Conservation (phyloP, 2,888 invertebrate genomes). For the Drosophila meridiana region DNA sequence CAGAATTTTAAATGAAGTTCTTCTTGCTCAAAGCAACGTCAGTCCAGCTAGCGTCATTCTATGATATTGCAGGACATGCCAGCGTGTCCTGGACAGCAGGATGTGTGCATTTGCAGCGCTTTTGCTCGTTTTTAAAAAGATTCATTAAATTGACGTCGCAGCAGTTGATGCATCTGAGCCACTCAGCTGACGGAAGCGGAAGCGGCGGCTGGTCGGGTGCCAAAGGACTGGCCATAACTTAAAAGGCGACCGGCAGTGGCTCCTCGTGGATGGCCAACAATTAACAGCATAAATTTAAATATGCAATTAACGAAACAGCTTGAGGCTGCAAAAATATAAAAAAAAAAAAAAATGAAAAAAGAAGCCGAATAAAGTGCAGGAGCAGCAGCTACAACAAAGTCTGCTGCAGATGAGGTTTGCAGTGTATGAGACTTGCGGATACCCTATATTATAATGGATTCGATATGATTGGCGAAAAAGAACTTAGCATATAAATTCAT, state of each 20-base stretch:
- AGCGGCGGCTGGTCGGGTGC: background rate
- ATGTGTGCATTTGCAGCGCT: conserved; percentile 22
- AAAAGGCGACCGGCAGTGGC: conserved; percentile 44
- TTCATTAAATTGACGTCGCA: conserved; percentile 53
- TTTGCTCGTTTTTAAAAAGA: conserved; percentile 18
- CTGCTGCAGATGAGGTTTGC: background rate
- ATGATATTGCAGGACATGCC: background rate
- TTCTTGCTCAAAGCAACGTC: background rate
- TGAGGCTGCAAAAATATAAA: conserved; percentile 53
- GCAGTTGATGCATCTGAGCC: conserved; percentile 48
- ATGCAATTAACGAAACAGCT: conserved; percentile 82
- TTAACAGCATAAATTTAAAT: conserved; percentile 82
- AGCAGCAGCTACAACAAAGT: conserved; percentile 13
- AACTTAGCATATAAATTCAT: too few species aligned
- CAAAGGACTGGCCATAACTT: conserved; percentile 46
- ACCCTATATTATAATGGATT: background rate
- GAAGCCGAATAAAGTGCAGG: conserved; percentile 11
- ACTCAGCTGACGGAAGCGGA: conserved; percentile 33
- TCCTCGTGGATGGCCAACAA: conserved; percentile 55
- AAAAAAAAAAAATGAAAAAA: conserved; percentile 23
- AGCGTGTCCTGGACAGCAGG: conserved; percentile 14
- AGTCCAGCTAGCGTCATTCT: background rate
- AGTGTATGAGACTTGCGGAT: background rate
- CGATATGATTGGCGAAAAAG: background rate
- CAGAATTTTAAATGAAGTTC: background rate